A percentile compares a stretch with the other conserved stretches of the same genome.
Conservation (phyloP, 2,797 vertebrate species). For the Crypturellus tataupa region DNA sequence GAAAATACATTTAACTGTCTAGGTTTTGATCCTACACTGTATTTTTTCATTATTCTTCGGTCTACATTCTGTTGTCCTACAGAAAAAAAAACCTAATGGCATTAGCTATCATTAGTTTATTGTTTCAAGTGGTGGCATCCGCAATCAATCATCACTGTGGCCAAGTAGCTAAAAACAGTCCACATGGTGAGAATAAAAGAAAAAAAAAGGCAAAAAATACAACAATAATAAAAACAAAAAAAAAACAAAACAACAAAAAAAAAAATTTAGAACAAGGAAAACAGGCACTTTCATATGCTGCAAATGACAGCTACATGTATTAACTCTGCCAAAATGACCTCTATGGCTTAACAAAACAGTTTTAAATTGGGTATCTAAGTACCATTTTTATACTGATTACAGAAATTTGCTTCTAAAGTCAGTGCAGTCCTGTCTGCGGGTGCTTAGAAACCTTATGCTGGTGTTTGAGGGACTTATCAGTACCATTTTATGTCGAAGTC, state of each 20-base stretch:
- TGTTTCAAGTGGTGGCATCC: neutral
- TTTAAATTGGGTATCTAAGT: neutral
- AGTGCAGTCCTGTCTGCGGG: neutral
- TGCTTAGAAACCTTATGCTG: neutral
- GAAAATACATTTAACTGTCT: neutral
- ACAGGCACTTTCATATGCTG: neutral
- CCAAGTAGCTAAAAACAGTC: neutral
- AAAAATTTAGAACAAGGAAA: neutral
- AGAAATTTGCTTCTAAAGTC: neutral
- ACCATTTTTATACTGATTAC: neutral
- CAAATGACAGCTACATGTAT: neutral
- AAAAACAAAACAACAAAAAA: neutral
- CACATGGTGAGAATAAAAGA: neutral
- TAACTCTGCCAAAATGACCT: neutral
- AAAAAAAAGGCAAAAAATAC: accelerated
- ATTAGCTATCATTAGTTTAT: neutral
- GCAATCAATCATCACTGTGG: neutral
- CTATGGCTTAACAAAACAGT: neutral
- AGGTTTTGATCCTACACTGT: neutral
- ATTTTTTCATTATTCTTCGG: neutral
- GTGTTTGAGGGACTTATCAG: neutral
- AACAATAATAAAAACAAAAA: neutral
- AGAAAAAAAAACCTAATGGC: neutral
- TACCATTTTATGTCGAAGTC: neutral
- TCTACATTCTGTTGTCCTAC: neutral